phyloP scores from a whole-genome alignment of 2,113 vertebrate species.

The Colaptes auratus region DNA sequence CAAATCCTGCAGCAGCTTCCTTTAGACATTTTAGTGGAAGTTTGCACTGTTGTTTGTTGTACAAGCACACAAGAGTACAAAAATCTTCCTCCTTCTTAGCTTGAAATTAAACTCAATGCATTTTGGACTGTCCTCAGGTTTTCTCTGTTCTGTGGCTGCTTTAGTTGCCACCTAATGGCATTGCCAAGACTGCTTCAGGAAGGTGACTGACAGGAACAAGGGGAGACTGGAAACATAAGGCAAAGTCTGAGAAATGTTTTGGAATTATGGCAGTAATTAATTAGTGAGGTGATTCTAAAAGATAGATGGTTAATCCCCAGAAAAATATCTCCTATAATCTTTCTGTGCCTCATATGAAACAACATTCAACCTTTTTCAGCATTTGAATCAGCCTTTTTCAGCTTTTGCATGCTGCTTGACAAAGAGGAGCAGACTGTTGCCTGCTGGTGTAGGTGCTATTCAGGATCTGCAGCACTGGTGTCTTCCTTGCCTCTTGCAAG shows the following conservation, averaged over 20 bases:
- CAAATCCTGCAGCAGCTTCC: neutral
- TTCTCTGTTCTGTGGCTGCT: neutral
- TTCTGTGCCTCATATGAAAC: neutral
- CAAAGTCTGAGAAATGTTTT: neutral
- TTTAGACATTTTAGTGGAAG: neutral
- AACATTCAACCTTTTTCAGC: too few relatives aligned
- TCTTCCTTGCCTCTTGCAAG: neutral
- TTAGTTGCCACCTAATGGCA: neutral
- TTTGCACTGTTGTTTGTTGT: neutral
- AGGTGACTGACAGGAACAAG: neutral
- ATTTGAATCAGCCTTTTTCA: fast-evolving
- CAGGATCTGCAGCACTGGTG: neutral
- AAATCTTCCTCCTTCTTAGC: neutral
- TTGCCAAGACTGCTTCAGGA: neutral
- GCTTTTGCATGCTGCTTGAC: neutral
- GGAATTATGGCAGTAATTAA: neutral
- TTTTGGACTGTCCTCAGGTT: neutral
- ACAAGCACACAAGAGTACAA: neutral
- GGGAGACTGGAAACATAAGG: neutral
- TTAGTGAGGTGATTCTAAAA: neutral
- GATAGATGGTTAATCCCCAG: neutral
- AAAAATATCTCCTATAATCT: neutral
- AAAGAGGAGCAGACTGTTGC: neutral
- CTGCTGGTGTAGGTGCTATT: neutral
- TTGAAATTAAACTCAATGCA: neutral